phyloP scores from a whole-genome alignment of 2,888 invertebrate species.

The Taenaris catops region DNA sequence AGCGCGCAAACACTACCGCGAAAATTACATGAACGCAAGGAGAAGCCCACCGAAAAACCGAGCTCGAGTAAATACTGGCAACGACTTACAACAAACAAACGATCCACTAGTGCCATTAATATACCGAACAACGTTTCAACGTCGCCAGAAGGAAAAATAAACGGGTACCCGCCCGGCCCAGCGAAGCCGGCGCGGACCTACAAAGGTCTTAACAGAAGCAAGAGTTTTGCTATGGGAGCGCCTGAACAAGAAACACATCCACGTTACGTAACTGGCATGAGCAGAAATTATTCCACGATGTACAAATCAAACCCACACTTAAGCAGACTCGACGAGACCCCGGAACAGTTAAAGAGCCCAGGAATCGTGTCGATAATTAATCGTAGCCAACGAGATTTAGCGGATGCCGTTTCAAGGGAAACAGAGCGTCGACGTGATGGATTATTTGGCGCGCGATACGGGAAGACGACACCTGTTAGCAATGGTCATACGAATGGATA shows the following conservation, averaged over 20 bases:
- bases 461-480: slow-evolving; percentile 73
- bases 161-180: slow-evolving; percentile 80
- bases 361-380: slow-evolving; percentile 92
- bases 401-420: slow-evolving; percentile 79
- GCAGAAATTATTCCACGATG: slow-evolving; percentile 76
- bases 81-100: slow-evolving; percentile 73
- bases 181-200: slow-evolving; percentile 90
- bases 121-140: slow-evolving; percentile 74
- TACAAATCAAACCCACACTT: slow-evolving; percentile 90
- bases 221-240: slow-evolving; percentile 91
- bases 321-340: slow-evolving; percentile 84
- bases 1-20: slow-evolving; percentile 89
- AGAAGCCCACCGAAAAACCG: slow-evolving; percentile 62
- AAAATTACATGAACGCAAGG: slow-evolving; percentile 76
- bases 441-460: slow-evolving; percentile 76
- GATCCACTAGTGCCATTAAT: slow-evolving; percentile 82
- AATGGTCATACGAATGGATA: slow-evolving; percentile 71
- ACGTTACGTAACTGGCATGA: slow-evolving; percentile 67
- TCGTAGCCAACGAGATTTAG: slow-evolving; percentile 89
- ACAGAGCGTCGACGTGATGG: slow-evolving; percentile 75
- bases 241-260: slow-evolving; percentile 72
- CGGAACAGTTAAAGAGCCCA: slow-evolving; percentile 89
- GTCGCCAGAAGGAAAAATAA: slow-evolving; percentile 56
- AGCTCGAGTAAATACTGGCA: slow-evolving; percentile 69
- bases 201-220: slow-evolving; percentile 88